Conservation (phyloP, 2,888 invertebrate species). For the Drosophila recens region DNA sequence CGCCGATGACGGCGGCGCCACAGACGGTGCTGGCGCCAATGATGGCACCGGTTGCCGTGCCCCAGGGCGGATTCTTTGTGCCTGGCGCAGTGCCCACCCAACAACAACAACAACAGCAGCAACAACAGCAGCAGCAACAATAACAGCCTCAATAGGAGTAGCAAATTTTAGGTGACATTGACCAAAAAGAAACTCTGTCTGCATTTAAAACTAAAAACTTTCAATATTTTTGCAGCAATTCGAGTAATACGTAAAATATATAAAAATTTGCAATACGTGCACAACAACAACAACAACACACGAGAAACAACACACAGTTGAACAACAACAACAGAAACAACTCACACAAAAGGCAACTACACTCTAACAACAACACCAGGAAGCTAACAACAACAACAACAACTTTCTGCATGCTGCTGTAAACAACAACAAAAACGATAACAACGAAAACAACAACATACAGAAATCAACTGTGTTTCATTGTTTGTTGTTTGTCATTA, state of each 20-base stretch:
- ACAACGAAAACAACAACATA: constrained; percentile 18
- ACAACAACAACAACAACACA: constrained; percentile 31
- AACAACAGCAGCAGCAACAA: constrained; percentile 39
- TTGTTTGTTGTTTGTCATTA: constrained; percentile 16
- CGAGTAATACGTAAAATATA: constrained; percentile 65
- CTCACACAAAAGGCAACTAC: not conserved
- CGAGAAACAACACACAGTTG: constrained; percentile 21
- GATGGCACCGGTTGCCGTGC: constrained; percentile 83
- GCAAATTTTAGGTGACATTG: constrained; percentile 24
- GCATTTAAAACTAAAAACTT: not conserved
- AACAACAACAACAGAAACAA: constrained; percentile 2
- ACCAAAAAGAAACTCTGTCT: not conserved
- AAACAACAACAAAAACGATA: constrained; percentile 7
- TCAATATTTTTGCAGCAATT: constrained; percentile 46
- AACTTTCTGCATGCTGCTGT: constrained; percentile 24
- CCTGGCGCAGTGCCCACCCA: constrained; percentile 71
- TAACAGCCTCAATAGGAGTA: constrained; percentile 55
- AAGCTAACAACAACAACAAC: constrained; percentile 10
- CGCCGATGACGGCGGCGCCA: constrained; percentile 80
- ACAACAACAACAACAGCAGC: constrained; percentile 53
- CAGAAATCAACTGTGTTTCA: constrained; percentile 25
- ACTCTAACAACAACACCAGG: constrained; percentile 17
- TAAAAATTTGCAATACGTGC: constrained; percentile 33
- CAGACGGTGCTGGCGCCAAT: constrained; percentile 84
- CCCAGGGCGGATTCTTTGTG: constrained; percentile 84